phyloP scores from a whole-genome alignment of 2,888 invertebrate species.

The Oscheius onirici region DNA sequence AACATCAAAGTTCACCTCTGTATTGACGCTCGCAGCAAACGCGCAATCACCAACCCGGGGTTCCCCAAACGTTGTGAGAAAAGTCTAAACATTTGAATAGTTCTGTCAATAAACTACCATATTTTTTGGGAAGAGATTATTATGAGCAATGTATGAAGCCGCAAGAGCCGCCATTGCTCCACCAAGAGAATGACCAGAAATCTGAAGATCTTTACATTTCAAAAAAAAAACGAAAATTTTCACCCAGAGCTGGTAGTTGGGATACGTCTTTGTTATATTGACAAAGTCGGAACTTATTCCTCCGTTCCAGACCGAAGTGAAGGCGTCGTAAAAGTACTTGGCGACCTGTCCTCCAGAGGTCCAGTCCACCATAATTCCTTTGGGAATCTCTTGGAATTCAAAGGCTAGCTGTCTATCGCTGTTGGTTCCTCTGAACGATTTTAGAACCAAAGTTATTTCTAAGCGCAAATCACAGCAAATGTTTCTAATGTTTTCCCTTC shows the following conservation, averaged over 20 bases:
- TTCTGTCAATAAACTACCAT: constrained; percentile 30
- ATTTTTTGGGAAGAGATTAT: constrained; percentile 5
- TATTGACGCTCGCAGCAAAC: constrained; percentile 51
- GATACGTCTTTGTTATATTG: constrained; percentile 41
- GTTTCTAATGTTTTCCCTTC: too few relatives aligned
- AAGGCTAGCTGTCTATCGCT: constrained; percentile 48
- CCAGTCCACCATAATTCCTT: constrained; percentile 36
- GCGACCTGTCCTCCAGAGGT: constrained; percentile 53
- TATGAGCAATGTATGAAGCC: constrained; percentile 38
- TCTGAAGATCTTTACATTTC: too few relatives aligned
- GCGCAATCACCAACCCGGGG: constrained; percentile 55
- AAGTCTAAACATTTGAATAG: constrained; percentile 38
- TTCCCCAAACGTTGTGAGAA: constrained; percentile 58
- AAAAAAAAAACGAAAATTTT: too few relatives aligned
- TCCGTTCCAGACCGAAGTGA: constrained; percentile 49
- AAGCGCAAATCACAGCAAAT: too few relatives aligned
- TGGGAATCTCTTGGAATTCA: constrained; percentile 49
- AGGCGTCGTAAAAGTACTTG: constrained; percentile 55
- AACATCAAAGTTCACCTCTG: constrained; percentile 33
- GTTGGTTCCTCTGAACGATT: constrained; percentile 45
- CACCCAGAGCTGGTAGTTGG: constrained; percentile 54
- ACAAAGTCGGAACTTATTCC: constrained; percentile 51
- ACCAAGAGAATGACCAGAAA: constrained; percentile 58
- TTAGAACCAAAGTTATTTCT: too few relatives aligned
- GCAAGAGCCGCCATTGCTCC: constrained; percentile 60